phyloP scores from a whole-genome alignment of 1,140 invertebrate species.

The Scaptomyza graminum region DNA sequence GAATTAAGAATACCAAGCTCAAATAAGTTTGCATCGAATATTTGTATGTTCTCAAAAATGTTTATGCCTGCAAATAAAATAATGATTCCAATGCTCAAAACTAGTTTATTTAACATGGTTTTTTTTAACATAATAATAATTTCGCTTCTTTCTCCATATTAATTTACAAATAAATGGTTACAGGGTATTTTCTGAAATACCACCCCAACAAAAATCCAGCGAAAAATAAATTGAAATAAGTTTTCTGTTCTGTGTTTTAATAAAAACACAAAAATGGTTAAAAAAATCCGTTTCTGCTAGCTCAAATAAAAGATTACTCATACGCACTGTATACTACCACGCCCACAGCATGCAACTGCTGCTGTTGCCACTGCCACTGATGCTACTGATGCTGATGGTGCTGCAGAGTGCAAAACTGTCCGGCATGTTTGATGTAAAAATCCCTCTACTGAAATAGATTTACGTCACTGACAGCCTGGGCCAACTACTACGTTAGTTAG shows the following conservation, averaged over 20 bases:
- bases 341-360: slow-evolving; percentile 45
- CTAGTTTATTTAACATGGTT: too few species aligned
- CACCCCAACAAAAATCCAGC: slow-evolving; percentile 22
- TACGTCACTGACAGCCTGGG: slow-evolving; percentile 75
- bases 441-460: slow-evolving; percentile 82
- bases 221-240: slow-evolving; percentile 74
- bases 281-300: slow-evolving; percentile 31
- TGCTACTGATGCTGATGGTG: background rate
- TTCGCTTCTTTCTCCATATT: too few species aligned
- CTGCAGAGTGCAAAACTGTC: slow-evolving; percentile 70
- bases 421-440: slow-evolving; percentile 77
- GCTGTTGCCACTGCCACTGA: slow-evolving; percentile 14
- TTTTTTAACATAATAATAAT: too few species aligned
- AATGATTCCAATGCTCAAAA: too few species aligned
- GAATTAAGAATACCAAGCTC: background rate
- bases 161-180: background rate
- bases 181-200: background rate
- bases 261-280: slow-evolving; percentile 43
- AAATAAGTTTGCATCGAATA: background rate
- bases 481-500: slow-evolving; percentile 70
- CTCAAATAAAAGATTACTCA: slow-evolving; percentile 61
- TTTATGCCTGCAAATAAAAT: too few species aligned
- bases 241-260: slow-evolving; percentile 68
- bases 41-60: too few species aligned
- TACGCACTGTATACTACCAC: slow-evolving; percentile 60